Base-by-base conservation (phyloP, 2,888 invertebrate species). In the Stratiomys singularior region DNA sequence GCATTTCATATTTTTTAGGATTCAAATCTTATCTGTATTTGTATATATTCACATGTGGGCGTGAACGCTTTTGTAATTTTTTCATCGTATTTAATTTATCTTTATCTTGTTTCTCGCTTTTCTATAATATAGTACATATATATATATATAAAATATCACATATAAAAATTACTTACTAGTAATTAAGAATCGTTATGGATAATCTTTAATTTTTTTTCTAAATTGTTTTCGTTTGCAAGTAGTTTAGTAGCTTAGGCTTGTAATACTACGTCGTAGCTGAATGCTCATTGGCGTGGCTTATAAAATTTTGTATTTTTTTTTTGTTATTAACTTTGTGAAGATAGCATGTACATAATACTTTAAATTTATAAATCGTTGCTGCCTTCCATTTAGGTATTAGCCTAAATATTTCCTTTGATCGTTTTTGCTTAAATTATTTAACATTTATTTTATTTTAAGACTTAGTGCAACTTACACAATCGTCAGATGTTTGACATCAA, bases 131-230 rank as follows among this genome's bases (percentile, higher is more conserved):
- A n/a, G n/a, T n/a, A n/a, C n/a, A 18, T 52, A 52, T 52, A 18
- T 52, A 52, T 52, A 18, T 52, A 58, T 77, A 60, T 60, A 77
- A 77, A 77, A 77, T 77, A 77, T 77, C 77, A 77, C 77, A 77
- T 77, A 44, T 69, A 77, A 77, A 77, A 77, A 47, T 67, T 77
- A 77, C 30, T 69, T 69, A 69, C 11, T 21, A n/a, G 15, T 66
- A 66, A 18, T 28, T 13, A n/a, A 30, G 28, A 25, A 21, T 23
- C 11, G 5, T 25, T 71, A 47, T n/a, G n/a, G 15, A 9, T 47
- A 71, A 52, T 66, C 9, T 52, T 72, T 5, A 25, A 2, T 23
- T 2, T 76, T 76, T 60, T 56, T n/a, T 37, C 9, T 15, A 60
- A 60, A 4, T 60, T 15, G 11, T 60, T 76, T 60, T 18, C 25